Evolutionary conservation across 2,888 invertebrate species (phyloP).

Genomic region (Patella depressa): DNA sequence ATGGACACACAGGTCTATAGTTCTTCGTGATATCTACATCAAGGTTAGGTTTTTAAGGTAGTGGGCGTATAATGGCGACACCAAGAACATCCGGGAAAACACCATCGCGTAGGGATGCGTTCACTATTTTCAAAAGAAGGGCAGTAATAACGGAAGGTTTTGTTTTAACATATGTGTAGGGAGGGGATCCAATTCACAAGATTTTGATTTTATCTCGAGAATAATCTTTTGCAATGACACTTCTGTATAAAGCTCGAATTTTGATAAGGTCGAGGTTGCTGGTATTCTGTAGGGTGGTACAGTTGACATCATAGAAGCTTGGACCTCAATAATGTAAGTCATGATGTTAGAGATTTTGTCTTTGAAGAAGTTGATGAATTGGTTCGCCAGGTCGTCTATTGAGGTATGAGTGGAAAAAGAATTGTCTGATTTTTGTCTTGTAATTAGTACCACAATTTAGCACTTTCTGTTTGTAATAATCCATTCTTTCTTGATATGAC

Average conservation of each 20-base stretch:
- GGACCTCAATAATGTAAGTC: not conserved
- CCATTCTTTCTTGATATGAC: not conserved
- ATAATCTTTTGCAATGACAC: not conserved
- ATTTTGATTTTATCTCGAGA: not conserved
- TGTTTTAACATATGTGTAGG: not conserved
- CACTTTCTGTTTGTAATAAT: not conserved
- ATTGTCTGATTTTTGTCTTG: not conserved
- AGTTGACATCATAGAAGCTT: not conserved
- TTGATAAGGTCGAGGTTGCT: not conserved
- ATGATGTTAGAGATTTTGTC: conserved; percentile 5
- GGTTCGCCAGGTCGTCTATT: not conserved
- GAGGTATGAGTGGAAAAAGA: not conserved
- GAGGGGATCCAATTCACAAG: not conserved
- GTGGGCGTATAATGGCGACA: too few species aligned
- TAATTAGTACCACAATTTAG: not conserved
- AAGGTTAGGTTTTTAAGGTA: too few species aligned
- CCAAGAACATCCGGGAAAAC: too few species aligned
- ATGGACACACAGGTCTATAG: too few species aligned
- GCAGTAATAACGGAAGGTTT: not conserved
- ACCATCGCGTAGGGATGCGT: not conserved
- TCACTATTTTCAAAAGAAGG: not conserved
- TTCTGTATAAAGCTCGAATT: not conserved
- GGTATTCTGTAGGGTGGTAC: not conserved
- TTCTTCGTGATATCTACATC: too few species aligned
- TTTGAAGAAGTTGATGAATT: not conserved